Conservation (phyloP, 2,113 vertebrate species). For the Trochalopteron elliotii region DNA sequence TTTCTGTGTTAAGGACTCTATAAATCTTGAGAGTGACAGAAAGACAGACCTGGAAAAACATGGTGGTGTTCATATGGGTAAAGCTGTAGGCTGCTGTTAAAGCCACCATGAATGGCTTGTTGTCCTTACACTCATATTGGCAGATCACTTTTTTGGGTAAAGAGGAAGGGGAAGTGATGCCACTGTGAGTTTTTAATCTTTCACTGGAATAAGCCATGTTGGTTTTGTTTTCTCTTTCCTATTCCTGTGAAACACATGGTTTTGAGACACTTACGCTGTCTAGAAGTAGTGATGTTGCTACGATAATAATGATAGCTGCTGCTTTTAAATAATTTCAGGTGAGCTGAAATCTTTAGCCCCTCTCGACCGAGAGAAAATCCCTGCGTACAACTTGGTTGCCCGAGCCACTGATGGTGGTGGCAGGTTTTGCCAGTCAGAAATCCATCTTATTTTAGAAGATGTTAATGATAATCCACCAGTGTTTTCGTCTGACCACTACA, state of each 20-base stretch:
- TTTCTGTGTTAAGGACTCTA: background rate
- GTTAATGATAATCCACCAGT: slow-evolving; percentile 94
- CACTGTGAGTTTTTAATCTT: background rate
- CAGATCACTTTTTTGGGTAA: background rate
- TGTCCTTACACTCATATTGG: background rate
- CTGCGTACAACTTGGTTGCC: slow-evolving; percentile 83
- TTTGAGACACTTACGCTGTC: background rate
- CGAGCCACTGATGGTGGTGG: slow-evolving; percentile 91
- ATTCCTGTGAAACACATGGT: background rate
- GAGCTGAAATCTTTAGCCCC: slow-evolving; percentile 85
- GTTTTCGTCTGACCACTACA: slow-evolving; percentile 85
- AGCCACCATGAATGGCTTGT: background rate
- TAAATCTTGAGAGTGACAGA: background rate
- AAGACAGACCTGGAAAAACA: background rate
- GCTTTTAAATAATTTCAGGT: slow-evolving; percentile 76
- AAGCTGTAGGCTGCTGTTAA: background rate
- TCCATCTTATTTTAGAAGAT: slow-evolving; percentile 85
- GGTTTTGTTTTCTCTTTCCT: background rate
- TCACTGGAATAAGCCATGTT: background rate
- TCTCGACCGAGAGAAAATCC: slow-evolving; percentile 87
- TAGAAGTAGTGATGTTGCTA: background rate
- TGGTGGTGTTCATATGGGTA: background rate
- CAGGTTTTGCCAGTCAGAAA: slow-evolving; percentile 83
- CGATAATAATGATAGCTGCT: background rate
- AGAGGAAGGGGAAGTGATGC: background rate